Base-by-base conservation (phyloP, 2,888 invertebrate genomes). In the Microctonus aethiopoides region DNA sequence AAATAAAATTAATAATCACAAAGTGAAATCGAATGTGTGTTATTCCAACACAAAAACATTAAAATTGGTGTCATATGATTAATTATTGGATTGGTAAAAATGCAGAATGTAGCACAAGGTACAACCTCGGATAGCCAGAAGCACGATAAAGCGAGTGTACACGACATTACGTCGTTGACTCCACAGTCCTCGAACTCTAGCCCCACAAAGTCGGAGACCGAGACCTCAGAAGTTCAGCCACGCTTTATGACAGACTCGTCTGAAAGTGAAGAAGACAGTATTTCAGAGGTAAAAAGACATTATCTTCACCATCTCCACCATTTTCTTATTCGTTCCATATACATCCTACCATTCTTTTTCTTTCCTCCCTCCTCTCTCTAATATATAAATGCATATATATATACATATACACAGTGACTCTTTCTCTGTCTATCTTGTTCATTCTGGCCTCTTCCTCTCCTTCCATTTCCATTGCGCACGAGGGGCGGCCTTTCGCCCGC, bases 211-310 rank as follows among this genome's bases (percentile, higher is more conserved):
- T 93, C 94, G 87, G 84, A 84, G 79, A 94, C 94, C 87, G 95
- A 95, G 90, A 94, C 94, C 87, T 92, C 93, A 86, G 94, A 94
- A 88, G 89, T 91, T 87, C 94, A 93, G 87, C 93, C 93, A 87
- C 93, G 94, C 90, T 94, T 92, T 91, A 95, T 95, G 91, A 94
- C 95, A 88, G 96, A 96, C 90, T 92, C 96, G 88, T 96, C 96
- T 85, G 96, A 95, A 90, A 96, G 96, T 88, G 97, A 97, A 88
- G 96, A 96, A 89, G 97, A 96, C 88, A 96, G 96, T 89, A 95
- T 95, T 87, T 96, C 96, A 85, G 96, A 96, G 95, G 96, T 97
- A 92, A 91, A 89, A 85, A 56, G 54, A 65, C 39, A 59, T 67
- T 51, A 67, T 34, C 46, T 34, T 22, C 46, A 32, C 34, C 10